These are phyloP conservation scores for Timandra comae DNA, from an alignment of 2,888 invertebrate genomes.

Conservation along the genomic window DNA sequence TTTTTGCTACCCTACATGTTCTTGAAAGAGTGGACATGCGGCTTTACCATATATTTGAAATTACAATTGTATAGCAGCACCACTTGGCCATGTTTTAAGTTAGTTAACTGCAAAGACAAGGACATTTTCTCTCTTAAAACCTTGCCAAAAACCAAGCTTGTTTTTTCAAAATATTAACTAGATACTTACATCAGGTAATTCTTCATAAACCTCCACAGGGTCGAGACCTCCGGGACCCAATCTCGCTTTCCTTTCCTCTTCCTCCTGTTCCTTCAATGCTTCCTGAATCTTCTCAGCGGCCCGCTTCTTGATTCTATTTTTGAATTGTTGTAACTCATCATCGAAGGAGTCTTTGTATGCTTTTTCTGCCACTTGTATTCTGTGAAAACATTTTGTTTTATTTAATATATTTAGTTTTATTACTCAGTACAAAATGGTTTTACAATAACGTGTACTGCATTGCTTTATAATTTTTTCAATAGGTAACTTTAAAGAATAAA, in stretches of 20 bases:
- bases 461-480: no score
- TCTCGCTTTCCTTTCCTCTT: slow-evolving; percentile 89
- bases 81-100: no score
- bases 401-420: no score
- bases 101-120: neutral
- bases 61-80: no score
- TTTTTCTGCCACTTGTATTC: slow-evolving; percentile 95
- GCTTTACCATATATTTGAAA: no score
- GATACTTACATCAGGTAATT: slow-evolving; percentile 87
- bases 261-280: slow-evolving; percentile 88
- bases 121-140: no score
- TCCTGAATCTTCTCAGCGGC: slow-evolving; percentile 92
- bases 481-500: no score
- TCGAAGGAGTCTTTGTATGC: slow-evolving; percentile 96
- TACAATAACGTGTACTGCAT: no score
- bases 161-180: neutral
- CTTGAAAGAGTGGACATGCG: no score
- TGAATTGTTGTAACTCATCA: slow-evolving; percentile 93
- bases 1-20: no score
- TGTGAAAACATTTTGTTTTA: no score
- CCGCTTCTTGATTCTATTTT: slow-evolving; percentile 88
- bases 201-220: slow-evolving; percentile 96
- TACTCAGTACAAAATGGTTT: no score
- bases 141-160: neutral
- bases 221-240: slow-evolving; percentile 99